Base-by-base conservation (phyloP, 2,797 vertebrate genomes). In the Pseudomugil gertrudae region DNA sequence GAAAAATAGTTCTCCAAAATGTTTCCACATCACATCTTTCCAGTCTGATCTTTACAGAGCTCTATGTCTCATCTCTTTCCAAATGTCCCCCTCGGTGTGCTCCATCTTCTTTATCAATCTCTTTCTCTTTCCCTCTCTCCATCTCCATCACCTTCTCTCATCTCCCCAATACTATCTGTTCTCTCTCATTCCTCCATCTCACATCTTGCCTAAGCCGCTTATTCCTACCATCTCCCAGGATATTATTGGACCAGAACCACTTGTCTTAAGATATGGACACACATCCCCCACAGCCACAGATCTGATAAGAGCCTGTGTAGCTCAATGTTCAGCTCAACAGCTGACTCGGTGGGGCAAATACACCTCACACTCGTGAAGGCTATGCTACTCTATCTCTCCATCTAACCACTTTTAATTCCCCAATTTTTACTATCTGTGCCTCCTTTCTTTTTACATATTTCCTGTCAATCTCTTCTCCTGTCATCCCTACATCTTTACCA, bases 181-280 rank as follows among this genome's bases (percentile, higher is more conserved):
- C 68, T 78, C 78, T 72, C 68, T 74, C 85, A 83, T 71, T 78
- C 83, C 67, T 73, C 83, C 89, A 94, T 92, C 90, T 92, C 83
- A 88, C 87, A 91, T 91, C 82, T 88, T 14, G 79, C 80, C 76
- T 92, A 91, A 91, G 90, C 89, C 48, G 90, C 90, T 92, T 93
- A 92, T 89, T 89, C 80, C 84, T 86, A 80, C 90, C 89, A 90
- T 90, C 90, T 90, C 77, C 84, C 79, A 66, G 84, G 90, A 90
- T 88, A 80, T 90, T 87, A 90, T 83, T 87, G 89, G 92, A 93
- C 92, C 93, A 90, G 92, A 93, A 93, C 92, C 93, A 90, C 93
- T 93, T 92, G 91, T 90, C 88, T 88, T 86, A 84, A 88, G 93
- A 94, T 94, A 93, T 94, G 91, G 85, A 87, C 87, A 74, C 84